Evolutionary conservation across 2,113 vertebrate genomes (phyloP).

Genomic region (Lates calcarifer): DNA sequence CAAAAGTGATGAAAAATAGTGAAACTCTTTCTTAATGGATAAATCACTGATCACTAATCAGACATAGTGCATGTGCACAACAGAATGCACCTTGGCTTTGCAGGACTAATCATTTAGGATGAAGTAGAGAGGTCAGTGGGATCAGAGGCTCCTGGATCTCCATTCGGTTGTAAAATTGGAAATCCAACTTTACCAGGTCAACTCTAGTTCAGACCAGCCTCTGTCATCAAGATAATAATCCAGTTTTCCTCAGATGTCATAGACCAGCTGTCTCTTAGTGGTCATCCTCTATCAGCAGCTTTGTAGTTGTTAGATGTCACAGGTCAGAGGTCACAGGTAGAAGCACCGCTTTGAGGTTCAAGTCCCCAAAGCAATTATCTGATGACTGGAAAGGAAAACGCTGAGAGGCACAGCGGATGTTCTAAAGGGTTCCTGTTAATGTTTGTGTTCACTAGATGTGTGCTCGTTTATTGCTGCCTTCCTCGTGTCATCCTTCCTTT

Average conservation of each 20-base stretch:
- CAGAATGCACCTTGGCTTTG: background rate
- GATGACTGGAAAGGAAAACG: background rate
- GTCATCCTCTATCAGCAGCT: slow-evolving; percentile 18
- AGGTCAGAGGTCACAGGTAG: slow-evolving; percentile 50
- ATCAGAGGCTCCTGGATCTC: background rate
- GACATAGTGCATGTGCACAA: no score
- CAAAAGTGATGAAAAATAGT: background rate
- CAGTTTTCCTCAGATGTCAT: background rate
- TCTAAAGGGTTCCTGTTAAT: background rate
- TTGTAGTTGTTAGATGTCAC: background rate
- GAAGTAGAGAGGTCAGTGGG: slow-evolving; percentile 1
- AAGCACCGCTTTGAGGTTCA: background rate
- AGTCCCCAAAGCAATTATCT: slow-evolving; percentile 27
- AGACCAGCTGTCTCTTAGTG: background rate
- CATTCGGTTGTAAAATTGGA: slow-evolving; percentile 9
- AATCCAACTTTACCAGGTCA: slow-evolving; percentile 12
- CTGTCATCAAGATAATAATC: slow-evolving; percentile 33
- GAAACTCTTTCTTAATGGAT: no score
- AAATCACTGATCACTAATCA: no score
- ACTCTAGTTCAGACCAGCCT: background rate
- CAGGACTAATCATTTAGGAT: background rate
- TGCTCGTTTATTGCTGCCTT: slow-evolving; percentile 8
- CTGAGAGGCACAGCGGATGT: background rate
- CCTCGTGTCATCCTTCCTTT: background rate
- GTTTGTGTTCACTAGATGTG: background rate